Evolutionary conservation across 2,888 invertebrate genomes (phyloP).

Genomic region (Gastrophysa polygoni): DNA sequence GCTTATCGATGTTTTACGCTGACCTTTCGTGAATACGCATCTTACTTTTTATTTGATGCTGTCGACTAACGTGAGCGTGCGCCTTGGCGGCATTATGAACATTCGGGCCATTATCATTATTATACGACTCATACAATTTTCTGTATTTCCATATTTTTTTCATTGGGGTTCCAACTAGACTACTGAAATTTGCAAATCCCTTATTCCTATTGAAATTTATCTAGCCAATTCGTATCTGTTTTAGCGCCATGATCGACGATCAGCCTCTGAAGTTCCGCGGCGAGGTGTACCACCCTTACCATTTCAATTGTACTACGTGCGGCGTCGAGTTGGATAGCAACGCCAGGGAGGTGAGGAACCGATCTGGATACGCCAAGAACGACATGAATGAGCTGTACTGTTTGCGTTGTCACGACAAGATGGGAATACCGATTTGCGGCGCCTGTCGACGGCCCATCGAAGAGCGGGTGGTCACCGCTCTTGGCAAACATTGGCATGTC

Average conservation of each 20-base stretch:
- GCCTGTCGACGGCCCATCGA: constrained; percentile 99
- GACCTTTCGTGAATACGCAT: too few relatives aligned
- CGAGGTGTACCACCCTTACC: constrained; percentile 99
- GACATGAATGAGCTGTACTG: constrained; percentile 97
- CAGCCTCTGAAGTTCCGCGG: constrained; percentile 90
- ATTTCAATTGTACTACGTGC: constrained; percentile 95
- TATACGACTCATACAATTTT: too few relatives aligned
- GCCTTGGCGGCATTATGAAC: too few relatives aligned
- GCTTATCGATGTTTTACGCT: too few relatives aligned
- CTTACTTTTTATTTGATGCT: too few relatives aligned
- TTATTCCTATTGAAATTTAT: too few relatives aligned
- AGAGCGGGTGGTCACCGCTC: constrained; percentile 96
- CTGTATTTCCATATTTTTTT: too few relatives aligned
- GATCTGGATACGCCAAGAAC: constrained; percentile 87
- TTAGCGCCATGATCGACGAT: constrained; percentile 87
- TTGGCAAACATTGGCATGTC: constrained; percentile 98
- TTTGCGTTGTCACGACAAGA: constrained; percentile 97
- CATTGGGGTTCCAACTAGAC: too few relatives aligned
- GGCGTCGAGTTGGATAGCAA: constrained; percentile 93
- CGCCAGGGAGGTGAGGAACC: constrained; percentile 92
- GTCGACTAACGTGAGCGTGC: too few relatives aligned
- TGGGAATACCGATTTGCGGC: constrained; percentile 99
- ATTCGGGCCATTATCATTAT: too few relatives aligned
- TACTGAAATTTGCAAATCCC: too few relatives aligned
- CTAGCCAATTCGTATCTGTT: too few relatives aligned